Percentiles rank a stretch among this genome's conserved stretches.
These are phyloP conservation scores for Napeogenes sylphis DNA, from an alignment of 2,888 invertebrate genomes.

Conservation along the genomic window DNA sequence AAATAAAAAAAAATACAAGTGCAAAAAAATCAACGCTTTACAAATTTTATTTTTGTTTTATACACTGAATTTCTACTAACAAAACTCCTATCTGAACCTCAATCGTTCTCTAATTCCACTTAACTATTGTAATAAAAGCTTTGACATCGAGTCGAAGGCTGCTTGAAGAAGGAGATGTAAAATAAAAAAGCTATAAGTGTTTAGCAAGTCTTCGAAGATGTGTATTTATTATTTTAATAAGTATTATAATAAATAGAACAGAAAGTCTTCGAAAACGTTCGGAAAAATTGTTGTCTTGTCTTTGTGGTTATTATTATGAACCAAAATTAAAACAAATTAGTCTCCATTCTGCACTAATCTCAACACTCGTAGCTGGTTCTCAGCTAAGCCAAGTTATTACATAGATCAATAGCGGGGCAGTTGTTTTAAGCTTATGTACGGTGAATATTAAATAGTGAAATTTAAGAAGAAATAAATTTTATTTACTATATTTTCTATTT, in stretches of 20 bases:
- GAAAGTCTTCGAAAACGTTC: too few species aligned
- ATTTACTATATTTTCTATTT: too few species aligned
- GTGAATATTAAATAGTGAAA: background rate
- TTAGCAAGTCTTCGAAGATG: background rate
- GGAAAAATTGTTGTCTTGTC: too few species aligned
- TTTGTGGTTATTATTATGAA: too few species aligned
- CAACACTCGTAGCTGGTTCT: slow-evolving; percentile 11
- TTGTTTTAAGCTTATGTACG: slow-evolving; percentile 25
- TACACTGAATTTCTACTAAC: background rate
- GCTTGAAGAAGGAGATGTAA: background rate
- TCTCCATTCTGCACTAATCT: background rate
- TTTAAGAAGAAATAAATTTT: background rate
- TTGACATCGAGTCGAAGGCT: background rate
- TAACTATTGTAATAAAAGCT: background rate
- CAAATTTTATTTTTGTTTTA: too few species aligned
- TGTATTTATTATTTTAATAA: background rate
- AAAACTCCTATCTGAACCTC: background rate
- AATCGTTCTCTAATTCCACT: background rate
- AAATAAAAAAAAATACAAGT: too few species aligned
- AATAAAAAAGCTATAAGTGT: slow-evolving; percentile 2
- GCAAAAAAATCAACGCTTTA: too few species aligned
- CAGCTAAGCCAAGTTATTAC: slow-evolving; percentile 30
- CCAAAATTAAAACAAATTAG: too few species aligned
- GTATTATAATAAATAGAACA: too few species aligned
- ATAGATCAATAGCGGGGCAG: slow-evolving; percentile 29